These are phyloP conservation scores for Sogatella furcifera DNA, from an alignment of 1,140 invertebrate species.

Conservation along the genomic window DNA sequence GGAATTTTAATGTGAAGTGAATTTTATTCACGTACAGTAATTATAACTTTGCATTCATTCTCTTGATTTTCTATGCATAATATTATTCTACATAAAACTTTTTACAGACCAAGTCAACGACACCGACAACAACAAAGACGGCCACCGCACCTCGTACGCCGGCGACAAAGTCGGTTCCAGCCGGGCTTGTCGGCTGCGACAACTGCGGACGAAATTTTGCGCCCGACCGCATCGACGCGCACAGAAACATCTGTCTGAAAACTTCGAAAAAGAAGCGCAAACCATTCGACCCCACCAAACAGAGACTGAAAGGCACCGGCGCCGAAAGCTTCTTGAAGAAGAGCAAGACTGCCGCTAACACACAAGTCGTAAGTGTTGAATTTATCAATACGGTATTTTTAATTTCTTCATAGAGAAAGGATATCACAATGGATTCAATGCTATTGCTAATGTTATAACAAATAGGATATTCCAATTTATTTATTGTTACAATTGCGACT, in stretches of 20 bases:
- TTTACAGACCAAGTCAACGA: background rate
- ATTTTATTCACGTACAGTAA: too few species aligned
- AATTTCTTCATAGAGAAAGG: too few species aligned
- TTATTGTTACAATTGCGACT: too few species aligned
- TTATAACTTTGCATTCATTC: too few species aligned
- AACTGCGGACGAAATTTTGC: constrained; percentile 64
- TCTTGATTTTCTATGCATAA: too few species aligned
- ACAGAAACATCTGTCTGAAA: constrained; percentile 72
- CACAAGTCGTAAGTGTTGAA: constrained; percentile 23
- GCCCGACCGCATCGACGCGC: constrained; percentile 62
- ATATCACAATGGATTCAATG: too few species aligned
- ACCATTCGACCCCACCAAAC: constrained; percentile 75
- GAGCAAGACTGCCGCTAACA: constrained; percentile 24
- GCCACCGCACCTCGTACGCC: background rate
- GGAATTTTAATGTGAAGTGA: too few species aligned
- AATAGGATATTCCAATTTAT: too few species aligned
- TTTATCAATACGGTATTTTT: too few species aligned
- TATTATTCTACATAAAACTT: too few species aligned
- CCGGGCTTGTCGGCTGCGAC: constrained; percentile 31
- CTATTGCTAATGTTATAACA: too few species aligned
- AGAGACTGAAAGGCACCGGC: constrained; percentile 77
- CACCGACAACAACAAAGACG: background rate
- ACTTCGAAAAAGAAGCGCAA: constrained; percentile 67
- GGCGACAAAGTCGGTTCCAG: background rate
- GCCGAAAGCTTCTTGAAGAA: constrained; percentile 59